A percentile compares a stretch with the other conserved stretches of the same genome.
These are phyloP conservation scores for Gadopsis marmoratus DNA, from an alignment of 2,797 vertebrate species.

Conservation along the genomic window DNA sequence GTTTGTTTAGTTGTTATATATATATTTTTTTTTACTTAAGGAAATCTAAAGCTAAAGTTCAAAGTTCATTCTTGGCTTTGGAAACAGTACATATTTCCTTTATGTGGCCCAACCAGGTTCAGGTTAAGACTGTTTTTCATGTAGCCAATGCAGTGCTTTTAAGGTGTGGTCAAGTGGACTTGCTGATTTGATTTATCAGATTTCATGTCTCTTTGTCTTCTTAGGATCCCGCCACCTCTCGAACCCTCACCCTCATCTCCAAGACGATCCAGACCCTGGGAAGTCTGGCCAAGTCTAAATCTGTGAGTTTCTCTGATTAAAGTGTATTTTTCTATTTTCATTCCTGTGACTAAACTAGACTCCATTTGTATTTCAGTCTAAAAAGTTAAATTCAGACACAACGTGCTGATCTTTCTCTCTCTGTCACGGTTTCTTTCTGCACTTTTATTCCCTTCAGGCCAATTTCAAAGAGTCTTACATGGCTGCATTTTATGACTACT, in stretches of 20 bases:
- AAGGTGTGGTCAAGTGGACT: not conserved
- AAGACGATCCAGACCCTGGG: slow-evolving; percentile 99
- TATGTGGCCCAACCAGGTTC: not conserved
- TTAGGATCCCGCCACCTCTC: slow-evolving; percentile 95
- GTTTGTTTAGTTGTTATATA: not conserved
- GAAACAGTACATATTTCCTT: not conserved
- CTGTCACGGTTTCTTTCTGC: not conserved
- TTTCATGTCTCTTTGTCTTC: slow-evolving; percentile 8
- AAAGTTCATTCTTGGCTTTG: slow-evolving; percentile 1
- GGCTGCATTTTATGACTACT: slow-evolving; percentile 97
- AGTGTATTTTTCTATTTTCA: not conserved
- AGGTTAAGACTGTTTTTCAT: not conserved
- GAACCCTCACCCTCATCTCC: slow-evolving; percentile 97
- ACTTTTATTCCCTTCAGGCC: slow-evolving; percentile 85
- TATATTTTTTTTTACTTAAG: not conserved
- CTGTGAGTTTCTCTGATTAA: slow-evolving; percentile 85
- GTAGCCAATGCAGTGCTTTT: not conserved
- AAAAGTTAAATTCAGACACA: slow-evolving; percentile 3
- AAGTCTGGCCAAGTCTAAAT: slow-evolving; percentile 98
- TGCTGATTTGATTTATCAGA: not conserved
- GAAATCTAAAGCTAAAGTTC: not conserved
- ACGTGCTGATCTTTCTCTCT: slow-evolving; percentile 13
- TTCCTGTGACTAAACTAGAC: not conserved
- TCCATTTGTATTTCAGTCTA: slow-evolving; percentile 12
- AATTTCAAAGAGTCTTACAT: slow-evolving; percentile 99